Evolutionary conservation across 1,140 invertebrate genomes (phyloP).

Genomic region (Chrysoperla carnea): DNA sequence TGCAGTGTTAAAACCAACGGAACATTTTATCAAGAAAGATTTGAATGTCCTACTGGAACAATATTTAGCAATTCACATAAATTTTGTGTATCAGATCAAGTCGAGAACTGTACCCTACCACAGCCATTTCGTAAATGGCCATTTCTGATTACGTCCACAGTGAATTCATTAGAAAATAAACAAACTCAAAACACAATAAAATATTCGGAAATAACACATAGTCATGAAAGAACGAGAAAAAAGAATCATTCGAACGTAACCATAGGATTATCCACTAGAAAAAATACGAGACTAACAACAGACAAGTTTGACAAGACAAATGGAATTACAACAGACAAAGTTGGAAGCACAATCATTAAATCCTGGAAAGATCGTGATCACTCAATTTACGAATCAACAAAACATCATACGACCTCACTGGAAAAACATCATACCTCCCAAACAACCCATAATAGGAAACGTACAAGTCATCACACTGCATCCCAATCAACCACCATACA

Average conservation of each 20-base stretch:
- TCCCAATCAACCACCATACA: no score
- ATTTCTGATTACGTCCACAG: neutral
- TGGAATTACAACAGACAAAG: no score
- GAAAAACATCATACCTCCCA: no score
- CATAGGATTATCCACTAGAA: neutral
- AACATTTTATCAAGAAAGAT: conserved; percentile 19
- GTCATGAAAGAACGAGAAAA: neutral
- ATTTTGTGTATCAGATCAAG: neutral
- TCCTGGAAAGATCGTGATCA: no score
- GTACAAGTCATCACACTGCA: no score
- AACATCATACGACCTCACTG: no score
- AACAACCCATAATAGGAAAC: no score
- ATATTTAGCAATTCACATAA: conserved; percentile 1
- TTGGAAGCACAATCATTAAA: no score
- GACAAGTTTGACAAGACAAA: no score
- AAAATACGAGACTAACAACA: neutral
- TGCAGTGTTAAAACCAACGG: conserved; percentile 15
- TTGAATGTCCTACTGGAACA: conserved; percentile 11
- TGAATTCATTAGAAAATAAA: neutral
- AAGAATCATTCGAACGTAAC: neutral
- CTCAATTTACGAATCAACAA: no score
- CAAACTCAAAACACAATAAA: neutral
- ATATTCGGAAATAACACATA: neutral
- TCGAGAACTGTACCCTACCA: neutral
- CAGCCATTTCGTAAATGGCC: neutral